These are phyloP conservation scores for Pammene fasciana DNA, from an alignment of 2,888 invertebrate genomes.

Conservation along the genomic window DNA sequence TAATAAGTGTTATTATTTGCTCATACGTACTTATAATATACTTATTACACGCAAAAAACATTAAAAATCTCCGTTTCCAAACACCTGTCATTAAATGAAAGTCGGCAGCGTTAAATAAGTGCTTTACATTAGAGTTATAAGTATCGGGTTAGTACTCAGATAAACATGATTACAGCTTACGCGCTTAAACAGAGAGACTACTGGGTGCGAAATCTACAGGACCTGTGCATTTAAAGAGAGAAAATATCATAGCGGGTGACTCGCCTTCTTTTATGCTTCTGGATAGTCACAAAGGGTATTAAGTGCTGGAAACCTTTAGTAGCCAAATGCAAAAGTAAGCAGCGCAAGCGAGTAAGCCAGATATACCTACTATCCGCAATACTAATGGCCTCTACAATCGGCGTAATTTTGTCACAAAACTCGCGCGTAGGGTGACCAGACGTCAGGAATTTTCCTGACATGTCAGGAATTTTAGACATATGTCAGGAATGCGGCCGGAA, in stretches of 20 bases:
- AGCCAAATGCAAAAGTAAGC: too few species aligned
- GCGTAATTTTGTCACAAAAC: too few species aligned
- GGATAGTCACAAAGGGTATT: too few species aligned
- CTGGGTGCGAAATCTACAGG: neutral
- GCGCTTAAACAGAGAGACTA: neutral
- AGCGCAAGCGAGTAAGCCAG: too few species aligned
- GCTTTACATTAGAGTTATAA: conserved; percentile 28
- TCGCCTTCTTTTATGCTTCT: neutral
- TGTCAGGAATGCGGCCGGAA: too few species aligned
- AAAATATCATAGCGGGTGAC: neutral
- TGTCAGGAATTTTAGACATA: too few species aligned
- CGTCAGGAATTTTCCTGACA: too few species aligned
- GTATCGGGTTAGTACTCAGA: conserved; percentile 30
- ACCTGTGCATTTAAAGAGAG: too few species aligned
- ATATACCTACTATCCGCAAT: too few species aligned
- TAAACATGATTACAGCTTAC: conserved; percentile 28
- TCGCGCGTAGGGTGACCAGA: too few species aligned
- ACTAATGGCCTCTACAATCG: too few species aligned
- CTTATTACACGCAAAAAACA: conserved; percentile 27
- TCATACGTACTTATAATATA: conserved; percentile 12
- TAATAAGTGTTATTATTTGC: conserved; percentile 17
- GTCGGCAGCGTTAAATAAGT: conserved; percentile 28
- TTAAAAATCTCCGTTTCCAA: conserved; percentile 20
- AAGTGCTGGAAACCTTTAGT: too few species aligned
- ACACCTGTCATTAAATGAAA: conserved; percentile 37